Percentiles rank a stretch among this genome's conserved stretches.
Conservation (phyloP, 2,888 invertebrate genomes). For the Mythimna loreyi region DNA sequence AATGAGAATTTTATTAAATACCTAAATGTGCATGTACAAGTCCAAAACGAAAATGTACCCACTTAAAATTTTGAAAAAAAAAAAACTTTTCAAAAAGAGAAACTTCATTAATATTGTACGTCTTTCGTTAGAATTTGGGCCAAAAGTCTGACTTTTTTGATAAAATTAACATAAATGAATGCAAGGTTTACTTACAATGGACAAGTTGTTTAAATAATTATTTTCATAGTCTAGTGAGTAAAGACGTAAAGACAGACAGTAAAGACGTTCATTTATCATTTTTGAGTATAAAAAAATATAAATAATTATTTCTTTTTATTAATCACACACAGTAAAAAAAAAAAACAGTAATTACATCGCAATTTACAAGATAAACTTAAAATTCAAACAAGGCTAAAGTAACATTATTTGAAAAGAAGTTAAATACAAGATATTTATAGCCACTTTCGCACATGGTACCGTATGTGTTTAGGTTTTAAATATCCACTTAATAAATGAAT, state of each 20-base stretch:
- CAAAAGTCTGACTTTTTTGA: neutral
- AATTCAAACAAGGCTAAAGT: neutral
- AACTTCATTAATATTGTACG: conserved; percentile 29
- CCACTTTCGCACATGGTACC: neutral
- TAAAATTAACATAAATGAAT: conserved; percentile 6
- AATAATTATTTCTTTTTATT: neutral
- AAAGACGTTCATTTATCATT: neutral
- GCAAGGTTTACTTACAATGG: neutral
- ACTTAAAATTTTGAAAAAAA: conserved; percentile 20
- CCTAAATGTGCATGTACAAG: neutral
- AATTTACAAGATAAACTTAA: neutral
- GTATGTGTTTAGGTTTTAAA: neutral
- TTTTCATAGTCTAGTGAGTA: conserved; percentile 24
- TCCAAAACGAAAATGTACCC: neutral
- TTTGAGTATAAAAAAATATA: neutral
- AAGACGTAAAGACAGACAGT: conserved; percentile 4
- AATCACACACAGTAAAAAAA: neutral
- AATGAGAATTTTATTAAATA: conserved; percentile 2
- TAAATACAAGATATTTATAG: too few relatives aligned
- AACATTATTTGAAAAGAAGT: neutral
- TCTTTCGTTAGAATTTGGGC: conserved; percentile 17
- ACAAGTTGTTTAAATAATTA: neutral
- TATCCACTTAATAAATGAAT: neutral
- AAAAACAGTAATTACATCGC: neutral
- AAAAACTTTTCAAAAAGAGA: conserved; percentile 50